Conservation (phyloP, 2,113 vertebrate species). For the Xiphophorus couchianus region DNA sequence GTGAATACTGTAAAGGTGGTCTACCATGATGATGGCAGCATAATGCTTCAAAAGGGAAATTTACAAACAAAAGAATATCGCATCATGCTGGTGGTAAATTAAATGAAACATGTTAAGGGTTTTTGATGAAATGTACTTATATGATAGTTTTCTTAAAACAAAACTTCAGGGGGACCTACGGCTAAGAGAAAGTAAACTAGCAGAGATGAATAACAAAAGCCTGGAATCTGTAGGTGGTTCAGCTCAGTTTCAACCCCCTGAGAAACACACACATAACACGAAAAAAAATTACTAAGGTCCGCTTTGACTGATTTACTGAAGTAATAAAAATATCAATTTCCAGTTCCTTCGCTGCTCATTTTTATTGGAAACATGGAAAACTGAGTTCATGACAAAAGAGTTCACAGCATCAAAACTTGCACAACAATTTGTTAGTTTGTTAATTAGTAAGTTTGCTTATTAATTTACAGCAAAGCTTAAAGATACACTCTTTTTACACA, state of each 20-base stretch:
- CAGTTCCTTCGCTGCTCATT: slow-evolving; percentile 15
- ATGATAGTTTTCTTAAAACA: slow-evolving; percentile 50
- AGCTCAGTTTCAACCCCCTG: slow-evolving; percentile 27
- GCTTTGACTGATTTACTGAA: slow-evolving; percentile 44
- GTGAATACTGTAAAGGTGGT: no score
- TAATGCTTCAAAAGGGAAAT: no score
- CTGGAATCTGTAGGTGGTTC: slow-evolving; percentile 11
- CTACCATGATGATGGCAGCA: no score
- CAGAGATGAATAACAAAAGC: slow-evolving; percentile 42
- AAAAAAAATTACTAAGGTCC: slow-evolving; percentile 47
- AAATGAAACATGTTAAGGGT: neutral
- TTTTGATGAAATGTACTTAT: neutral
- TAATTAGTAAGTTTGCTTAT: neutral
- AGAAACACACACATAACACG: slow-evolving; percentile 29
- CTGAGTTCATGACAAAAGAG: slow-evolving; percentile 27
- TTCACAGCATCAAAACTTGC: slow-evolving; percentile 1
- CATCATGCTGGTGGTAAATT: neutral
- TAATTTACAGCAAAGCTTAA: neutral
- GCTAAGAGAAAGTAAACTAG: slow-evolving; percentile 47
- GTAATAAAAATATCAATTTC: slow-evolving; percentile 40
- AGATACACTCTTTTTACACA: neutral
- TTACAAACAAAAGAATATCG: no score
- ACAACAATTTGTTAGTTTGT: neutral
- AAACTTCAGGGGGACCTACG: neutral
- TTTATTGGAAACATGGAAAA: neutral